Evolutionary conservation across 2,113 vertebrate genomes (phyloP).

Genomic region (Poeciliopsis prolifica): DNA sequence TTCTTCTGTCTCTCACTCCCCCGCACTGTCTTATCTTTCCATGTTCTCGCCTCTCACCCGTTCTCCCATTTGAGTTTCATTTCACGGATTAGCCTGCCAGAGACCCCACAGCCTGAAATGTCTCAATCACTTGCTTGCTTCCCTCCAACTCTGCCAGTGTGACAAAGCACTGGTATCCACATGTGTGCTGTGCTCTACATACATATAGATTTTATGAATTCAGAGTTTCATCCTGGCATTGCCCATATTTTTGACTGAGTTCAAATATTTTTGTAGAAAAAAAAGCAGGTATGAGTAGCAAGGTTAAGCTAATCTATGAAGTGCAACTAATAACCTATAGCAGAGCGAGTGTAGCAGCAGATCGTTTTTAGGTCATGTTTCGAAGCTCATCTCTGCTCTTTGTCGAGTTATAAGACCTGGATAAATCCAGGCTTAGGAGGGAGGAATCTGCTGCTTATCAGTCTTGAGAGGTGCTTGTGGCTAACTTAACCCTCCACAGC

Average conservation of each 20-base stretch:
- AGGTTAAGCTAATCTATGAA: not conserved
- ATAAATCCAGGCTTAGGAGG: conserved; percentile 73
- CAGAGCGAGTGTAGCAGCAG: conserved; percentile 26
- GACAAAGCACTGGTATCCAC: conserved; percentile 30
- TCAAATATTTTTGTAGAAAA: conserved; percentile 33
- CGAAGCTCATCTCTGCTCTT: conserved; percentile 47
- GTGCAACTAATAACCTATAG: not conserved
- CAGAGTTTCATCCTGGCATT: conserved; percentile 36
- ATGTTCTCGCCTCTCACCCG: conserved; percentile 61
- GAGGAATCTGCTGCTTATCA: conserved; percentile 76
- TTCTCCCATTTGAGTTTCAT: conserved; percentile 74
- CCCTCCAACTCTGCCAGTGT: conserved; percentile 35
- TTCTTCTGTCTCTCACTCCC: conserved; percentile 33
- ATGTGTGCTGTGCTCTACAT: conserved; percentile 13
- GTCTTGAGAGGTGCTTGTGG: conserved; percentile 64
- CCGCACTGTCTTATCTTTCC: conserved; percentile 67
- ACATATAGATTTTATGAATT: conserved; percentile 25
- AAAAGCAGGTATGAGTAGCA: not conserved
- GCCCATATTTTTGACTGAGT: conserved; percentile 37
- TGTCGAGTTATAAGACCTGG: conserved; percentile 60
- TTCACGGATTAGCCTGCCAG: conserved; percentile 76
- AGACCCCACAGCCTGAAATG: conserved; percentile 70
- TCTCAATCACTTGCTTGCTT: conserved; percentile 71
- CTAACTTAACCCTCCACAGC: conserved; percentile 60
- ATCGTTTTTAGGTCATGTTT: conserved; percentile 69